A percentile compares a stretch with the other conserved stretches of the same genome.
Evolutionary conservation across 1,140 invertebrate species (phyloP).

Genomic region (Augochlora pura): DNA sequence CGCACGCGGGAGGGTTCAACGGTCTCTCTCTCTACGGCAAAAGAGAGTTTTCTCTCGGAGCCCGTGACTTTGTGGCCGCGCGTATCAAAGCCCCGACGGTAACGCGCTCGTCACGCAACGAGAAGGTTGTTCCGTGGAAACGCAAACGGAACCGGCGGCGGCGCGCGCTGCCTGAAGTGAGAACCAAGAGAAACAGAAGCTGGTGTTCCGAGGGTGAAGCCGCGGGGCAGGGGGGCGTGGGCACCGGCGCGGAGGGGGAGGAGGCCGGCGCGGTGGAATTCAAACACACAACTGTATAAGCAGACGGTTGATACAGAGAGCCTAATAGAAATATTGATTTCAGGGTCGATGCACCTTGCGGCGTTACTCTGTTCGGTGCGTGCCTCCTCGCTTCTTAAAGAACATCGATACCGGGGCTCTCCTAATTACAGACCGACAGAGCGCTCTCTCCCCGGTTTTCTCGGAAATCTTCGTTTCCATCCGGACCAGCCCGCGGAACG

Average conservation of each 20-base stretch:
- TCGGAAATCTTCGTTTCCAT: not conserved
- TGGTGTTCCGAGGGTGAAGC: not conserved
- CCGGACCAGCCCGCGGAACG: not conserved
- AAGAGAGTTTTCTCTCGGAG: slow-evolving; percentile 45
- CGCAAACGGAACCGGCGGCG: slow-evolving; percentile 17
- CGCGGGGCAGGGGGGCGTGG: not conserved
- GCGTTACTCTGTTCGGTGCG: slow-evolving; percentile 45
- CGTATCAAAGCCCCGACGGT: slow-evolving; percentile 24
- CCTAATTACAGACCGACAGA: not conserved
- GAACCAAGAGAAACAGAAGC: slow-evolving; percentile 20
- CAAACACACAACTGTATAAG: slow-evolving; percentile 46
- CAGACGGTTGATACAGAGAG: slow-evolving; percentile 61
- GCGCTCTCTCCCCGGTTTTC: not conserved
- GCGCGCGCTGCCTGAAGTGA: slow-evolving; percentile 26
- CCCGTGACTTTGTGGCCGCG: slow-evolving; percentile 51
- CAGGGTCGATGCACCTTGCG: slow-evolving; percentile 66
- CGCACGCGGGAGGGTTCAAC: slow-evolving; percentile 32
- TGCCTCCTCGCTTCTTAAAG: slow-evolving; percentile 38
- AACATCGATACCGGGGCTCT: slow-evolving; percentile 18
- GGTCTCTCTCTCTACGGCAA: slow-evolving; percentile 47
- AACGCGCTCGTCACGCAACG: slow-evolving; percentile 55
- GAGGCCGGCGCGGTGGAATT: slow-evolving; percentile 29
- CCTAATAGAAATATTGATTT: slow-evolving; percentile 69
- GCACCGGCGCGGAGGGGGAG: slow-evolving; percentile 11
- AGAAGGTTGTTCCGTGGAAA: slow-evolving; percentile 40